Evolutionary conservation across 37 sponge, comb jelly and placozoan species (phyloP).

Genomic region (Halichondria panicea): DNA sequence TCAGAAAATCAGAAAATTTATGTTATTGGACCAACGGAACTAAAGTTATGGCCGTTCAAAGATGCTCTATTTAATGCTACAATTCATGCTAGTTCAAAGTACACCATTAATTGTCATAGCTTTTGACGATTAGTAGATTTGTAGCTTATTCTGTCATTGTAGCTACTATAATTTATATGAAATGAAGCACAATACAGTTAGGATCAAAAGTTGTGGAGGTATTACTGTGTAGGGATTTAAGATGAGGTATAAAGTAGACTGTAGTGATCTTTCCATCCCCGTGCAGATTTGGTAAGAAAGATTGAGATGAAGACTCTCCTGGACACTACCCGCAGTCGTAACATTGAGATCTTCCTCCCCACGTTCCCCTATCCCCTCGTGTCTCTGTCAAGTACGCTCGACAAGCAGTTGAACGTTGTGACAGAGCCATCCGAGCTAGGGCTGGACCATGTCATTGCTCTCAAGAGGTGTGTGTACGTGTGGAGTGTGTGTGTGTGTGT

Average conservation of each 20-base stretch:
- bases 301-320: conserved; percentile 37
- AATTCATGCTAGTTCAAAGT: too few species aligned
- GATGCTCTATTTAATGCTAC: too few species aligned
- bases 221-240: background rate
- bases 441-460: conserved; percentile 66
- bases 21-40: too few species aligned
- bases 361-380: conserved; percentile 29
- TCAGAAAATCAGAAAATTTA: too few species aligned
- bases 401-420: conserved; percentile 36
- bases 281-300: conserved; percentile 14
- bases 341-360: conserved; percentile 48
- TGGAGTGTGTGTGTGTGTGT: conserved; percentile 1
- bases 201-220: background rate
- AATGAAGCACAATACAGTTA: background rate
- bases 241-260: background rate
- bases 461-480: conserved; percentile 69
- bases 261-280: background rate
- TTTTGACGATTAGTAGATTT: too few species aligned
- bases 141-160: too few species aligned
- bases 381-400: conserved; percentile 5
- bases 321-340: conserved; percentile 49
- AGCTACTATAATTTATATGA: too few species aligned
- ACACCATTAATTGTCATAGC: too few species aligned
- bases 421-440: conserved; percentile 29
- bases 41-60: too few species aligned